phyloP scores from a whole-genome alignment of 1,140 invertebrate genomes.

The Glossosoma conforme region DNA sequence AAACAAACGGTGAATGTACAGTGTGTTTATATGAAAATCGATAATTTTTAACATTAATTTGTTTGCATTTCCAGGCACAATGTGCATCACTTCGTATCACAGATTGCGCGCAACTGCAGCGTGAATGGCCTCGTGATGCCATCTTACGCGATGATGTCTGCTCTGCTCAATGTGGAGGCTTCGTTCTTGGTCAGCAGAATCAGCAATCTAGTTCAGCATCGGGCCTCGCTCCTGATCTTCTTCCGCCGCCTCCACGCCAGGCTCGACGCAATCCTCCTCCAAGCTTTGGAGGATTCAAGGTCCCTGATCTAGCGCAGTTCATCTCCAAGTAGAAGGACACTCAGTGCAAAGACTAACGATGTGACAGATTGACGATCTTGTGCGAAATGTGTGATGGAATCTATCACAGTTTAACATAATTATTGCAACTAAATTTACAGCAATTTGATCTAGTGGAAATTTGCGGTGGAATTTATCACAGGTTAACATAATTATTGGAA shows the following conservation, averaged over 20 bases:
- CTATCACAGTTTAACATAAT: too few relatives aligned
- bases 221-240: constrained; percentile 23
- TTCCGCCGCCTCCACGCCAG: constrained; percentile 37
- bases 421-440: too few relatives aligned
- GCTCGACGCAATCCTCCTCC: constrained; percentile 34
- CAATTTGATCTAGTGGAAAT: too few relatives aligned
- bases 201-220: constrained; percentile 4
- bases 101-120: constrained; percentile 75
- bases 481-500: too few relatives aligned
- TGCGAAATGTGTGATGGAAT: not conserved
- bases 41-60: constrained; percentile 12
- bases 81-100: constrained; percentile 86
- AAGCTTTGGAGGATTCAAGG: constrained; percentile 42
- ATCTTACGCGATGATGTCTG: constrained; percentile 84
- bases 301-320: constrained; percentile 40
- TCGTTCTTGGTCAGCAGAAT: constrained; percentile 40
- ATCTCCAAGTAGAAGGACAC: constrained; percentile 23
- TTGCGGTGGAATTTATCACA: too few relatives aligned
- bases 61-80: constrained; percentile 66
- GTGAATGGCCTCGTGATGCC: constrained; percentile 75
- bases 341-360: constrained; percentile 1
- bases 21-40: not conserved
- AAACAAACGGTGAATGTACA: too few relatives aligned
- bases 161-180: constrained; percentile 78
- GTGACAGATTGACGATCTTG: not conserved